Base-by-base conservation (phyloP, 2,888 invertebrate genomes). In the Xestobium rufovillosum region DNA sequence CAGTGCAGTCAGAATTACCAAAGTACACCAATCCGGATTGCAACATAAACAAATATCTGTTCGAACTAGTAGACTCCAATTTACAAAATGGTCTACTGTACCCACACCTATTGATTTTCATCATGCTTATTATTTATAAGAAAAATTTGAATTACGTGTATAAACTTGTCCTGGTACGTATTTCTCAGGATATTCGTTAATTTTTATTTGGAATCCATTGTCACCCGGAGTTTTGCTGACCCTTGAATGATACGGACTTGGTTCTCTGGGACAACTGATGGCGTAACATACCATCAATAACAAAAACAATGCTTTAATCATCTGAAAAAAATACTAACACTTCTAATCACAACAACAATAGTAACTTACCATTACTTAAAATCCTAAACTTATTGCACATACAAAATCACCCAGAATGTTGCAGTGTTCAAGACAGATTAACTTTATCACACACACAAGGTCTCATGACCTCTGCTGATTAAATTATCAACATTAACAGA, bases 81-180 rank as follows among this genome's bases (percentile, higher is more conserved):
- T n/a, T n/a, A n/a, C n/a, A n/a, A n/a, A n/a, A n/a, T n/a, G n/a
- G n/a, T n/a, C n/a, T n/a, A n/a, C n/a, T n/a, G n/a, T n/a, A n/a
- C n/a, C n/a, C n/a, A n/a, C 23, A 19, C 23, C n/a, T 19, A 19
- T 19, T 19, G n/a, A 19, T 19, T 8, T 19, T 6, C 23, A 19
- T 6, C 23, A 19, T 19, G 23, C 23, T 19, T 6, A n/a, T 19
- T 8, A 8, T 19, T 19, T 8, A 19, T 8, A 19, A 19, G n/a
- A 19, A 8, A 6, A 19, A 8, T 6, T n/a, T 8, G 23, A 19
- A 71, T 72, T 59, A 81, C 82, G 71, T 39, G 86, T 85, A 59
- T 92, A 91, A 48, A 84, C 72, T 57, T 85, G 78, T 43, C 83
- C 86, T 2, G 91, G 87, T 36, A 80, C 76, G 64, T 91, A 92